These are phyloP conservation scores for Mechanitis mazaeus DNA, from an alignment of 2,888 invertebrate species.

Conservation along the genomic window DNA sequence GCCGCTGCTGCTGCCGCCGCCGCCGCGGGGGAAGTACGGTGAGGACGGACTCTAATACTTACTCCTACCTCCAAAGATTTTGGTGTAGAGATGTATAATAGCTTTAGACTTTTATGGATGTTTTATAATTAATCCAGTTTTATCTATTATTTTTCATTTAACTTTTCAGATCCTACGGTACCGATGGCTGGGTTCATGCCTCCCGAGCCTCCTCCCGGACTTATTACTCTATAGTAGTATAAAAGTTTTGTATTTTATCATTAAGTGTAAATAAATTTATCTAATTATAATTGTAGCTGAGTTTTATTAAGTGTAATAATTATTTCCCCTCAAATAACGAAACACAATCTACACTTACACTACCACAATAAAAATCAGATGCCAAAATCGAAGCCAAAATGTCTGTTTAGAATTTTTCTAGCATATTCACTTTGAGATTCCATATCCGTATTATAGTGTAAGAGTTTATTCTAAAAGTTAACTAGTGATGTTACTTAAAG, in stretches of 20 bases:
- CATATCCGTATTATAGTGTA: too few relatives aligned
- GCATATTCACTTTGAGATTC: too few relatives aligned
- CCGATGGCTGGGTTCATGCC: slow-evolving; percentile 53
- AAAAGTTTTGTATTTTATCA: slow-evolving; percentile 7
- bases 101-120: too few relatives aligned
- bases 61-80: too few relatives aligned
- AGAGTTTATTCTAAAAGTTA: too few relatives aligned
- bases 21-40: slow-evolving; percentile 36
- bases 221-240: slow-evolving; percentile 36
- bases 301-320: not conserved
- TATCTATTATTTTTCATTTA: slow-evolving; percentile 1
- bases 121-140: not conserved
- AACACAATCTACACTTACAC: too few relatives aligned
- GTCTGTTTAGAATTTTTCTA: too few relatives aligned
- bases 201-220: slow-evolving; percentile 58
- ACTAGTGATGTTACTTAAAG: too few relatives aligned
- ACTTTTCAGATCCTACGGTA: slow-evolving; percentile 44
- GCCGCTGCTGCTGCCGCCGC: slow-evolving; percentile 5
- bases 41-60: slow-evolving; percentile 13
- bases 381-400: too few relatives aligned
- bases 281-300: not conserved
- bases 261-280: slow-evolving; percentile 18
- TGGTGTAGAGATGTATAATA: too few relatives aligned
- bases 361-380: too few relatives aligned
- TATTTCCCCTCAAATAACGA: too few relatives aligned